phyloP scores from a whole-genome alignment of 2,113 vertebrate genomes.

The Zapus hudsonius region DNA sequence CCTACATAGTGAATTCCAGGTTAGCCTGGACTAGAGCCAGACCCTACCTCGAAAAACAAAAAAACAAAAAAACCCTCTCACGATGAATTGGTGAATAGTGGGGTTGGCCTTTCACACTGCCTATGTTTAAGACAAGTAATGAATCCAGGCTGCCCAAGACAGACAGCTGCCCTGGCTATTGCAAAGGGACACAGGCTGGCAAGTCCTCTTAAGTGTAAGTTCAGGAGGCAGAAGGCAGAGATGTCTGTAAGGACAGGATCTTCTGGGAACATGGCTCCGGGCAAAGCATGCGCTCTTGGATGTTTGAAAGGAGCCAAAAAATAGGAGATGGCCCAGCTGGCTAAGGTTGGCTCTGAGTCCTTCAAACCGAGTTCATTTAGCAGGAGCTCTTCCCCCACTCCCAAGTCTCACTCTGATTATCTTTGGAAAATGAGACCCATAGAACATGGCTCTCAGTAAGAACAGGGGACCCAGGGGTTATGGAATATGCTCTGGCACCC shows the following conservation, averaged over 20 bases:
- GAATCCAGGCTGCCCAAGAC: not conserved
- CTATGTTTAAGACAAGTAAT: not conserved
- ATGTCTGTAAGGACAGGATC: not conserved
- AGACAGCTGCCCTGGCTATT: not conserved
- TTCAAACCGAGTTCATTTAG: not conserved
- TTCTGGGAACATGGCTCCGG: not conserved
- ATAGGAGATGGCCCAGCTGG: not conserved
- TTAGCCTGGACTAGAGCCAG: no score
- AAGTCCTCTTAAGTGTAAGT: not conserved
- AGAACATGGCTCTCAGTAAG: not conserved
- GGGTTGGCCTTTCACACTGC: conserved; percentile 18
- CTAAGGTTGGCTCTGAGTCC: not conserved
- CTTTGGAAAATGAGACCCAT: not conserved
- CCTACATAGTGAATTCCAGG: no score
- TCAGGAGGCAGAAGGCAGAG: not conserved
- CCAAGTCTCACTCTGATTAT: no score
- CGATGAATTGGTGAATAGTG: not conserved
- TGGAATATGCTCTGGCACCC: not conserved
- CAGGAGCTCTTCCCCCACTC: not conserved
- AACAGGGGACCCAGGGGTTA: not conserved
- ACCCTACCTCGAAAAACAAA: no score
- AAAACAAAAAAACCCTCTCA: no score
- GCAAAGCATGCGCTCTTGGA: no score
- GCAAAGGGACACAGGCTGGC: not conserved
- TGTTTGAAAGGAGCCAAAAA: not conserved